phyloP scores from a whole-genome alignment of 2,113 vertebrate species.

The Ictidomys tridecemlineatus region DNA sequence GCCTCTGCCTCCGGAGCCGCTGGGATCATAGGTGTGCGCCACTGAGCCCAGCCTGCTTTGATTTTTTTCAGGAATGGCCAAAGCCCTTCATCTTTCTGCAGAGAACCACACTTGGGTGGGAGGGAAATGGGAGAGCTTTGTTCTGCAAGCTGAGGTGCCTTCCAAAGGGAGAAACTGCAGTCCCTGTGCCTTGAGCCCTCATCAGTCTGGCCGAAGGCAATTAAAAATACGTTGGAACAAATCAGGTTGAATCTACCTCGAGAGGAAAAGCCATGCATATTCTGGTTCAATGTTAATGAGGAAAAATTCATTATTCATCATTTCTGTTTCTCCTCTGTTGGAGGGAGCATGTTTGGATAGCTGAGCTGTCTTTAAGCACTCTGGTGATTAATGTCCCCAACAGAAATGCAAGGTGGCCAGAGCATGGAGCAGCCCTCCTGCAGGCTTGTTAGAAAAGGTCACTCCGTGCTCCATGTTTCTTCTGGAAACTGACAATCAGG shows the following conservation, averaged over 20 bases:
- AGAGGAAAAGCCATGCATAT: not conserved
- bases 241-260: conserved; percentile 50
- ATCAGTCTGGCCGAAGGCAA: not conserved
- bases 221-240: conserved; percentile 66
- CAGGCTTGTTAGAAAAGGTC: not conserved
- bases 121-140: not conserved
- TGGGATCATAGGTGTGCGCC: not conserved
- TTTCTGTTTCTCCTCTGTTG: conserved; percentile 48
- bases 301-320: conserved; percentile 64
- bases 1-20: not conserved
- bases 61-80: not conserved
- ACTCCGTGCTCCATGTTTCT: conserved; percentile 22
- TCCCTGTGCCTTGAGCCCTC: not conserved
- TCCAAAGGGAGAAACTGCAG: not conserved
- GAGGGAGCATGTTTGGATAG: not conserved
- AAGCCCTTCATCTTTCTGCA: not conserved
- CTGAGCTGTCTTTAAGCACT: conserved; percentile 31
- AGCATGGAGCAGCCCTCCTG: not conserved
- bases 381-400: conserved; percentile 61
- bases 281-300: conserved; percentile 57
- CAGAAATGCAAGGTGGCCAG: not conserved
- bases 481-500: not conserved
- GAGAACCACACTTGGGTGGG: not conserved
- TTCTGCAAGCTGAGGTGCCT: not conserved
- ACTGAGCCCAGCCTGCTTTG: not conserved